phyloP scores from a whole-genome alignment of 1,140 invertebrate genomes.

The Atta cephalotes region DNA sequence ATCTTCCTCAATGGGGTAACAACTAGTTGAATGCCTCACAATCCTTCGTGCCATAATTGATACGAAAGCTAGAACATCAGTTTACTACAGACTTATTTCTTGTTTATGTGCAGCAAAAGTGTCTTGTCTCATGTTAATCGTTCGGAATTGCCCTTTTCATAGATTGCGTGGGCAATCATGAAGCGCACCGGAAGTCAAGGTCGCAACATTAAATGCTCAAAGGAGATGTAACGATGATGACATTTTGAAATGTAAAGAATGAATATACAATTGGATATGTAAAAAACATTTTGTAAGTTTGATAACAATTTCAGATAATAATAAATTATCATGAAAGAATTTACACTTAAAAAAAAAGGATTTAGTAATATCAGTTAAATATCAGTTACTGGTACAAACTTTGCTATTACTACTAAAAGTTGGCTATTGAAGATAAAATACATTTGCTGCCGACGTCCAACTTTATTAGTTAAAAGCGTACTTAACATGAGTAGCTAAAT shows the following conservation, averaged over 20 bases:
- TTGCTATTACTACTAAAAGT: no score
- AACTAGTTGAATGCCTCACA: neutral
- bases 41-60: conserved; percentile 25
- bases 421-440: no score
- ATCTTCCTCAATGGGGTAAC: conserved; percentile 1
- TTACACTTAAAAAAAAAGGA: no score
- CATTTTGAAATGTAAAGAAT: conserved; percentile 8
- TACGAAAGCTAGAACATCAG: neutral
- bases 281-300: conserved; percentile 1
- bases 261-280: neutral
- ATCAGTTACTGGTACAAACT: no score
- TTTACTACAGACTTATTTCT: conserved; percentile 15
- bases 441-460: no score
- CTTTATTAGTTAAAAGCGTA: no score
- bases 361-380: no score
- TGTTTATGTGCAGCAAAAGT: neutral
- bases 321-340: neutral
- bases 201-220: conserved; percentile 25
- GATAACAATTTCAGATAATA: neutral
- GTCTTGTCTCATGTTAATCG: conserved; percentile 9
- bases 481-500: no score
- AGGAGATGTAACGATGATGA: neutral
- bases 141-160: neutral
- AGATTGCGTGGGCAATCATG: neutral
- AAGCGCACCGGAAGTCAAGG: conserved; percentile 16